These are phyloP conservation scores for Pavo muticus DNA, from an alignment of 2,113 vertebrate species.

Conservation along the genomic window DNA sequence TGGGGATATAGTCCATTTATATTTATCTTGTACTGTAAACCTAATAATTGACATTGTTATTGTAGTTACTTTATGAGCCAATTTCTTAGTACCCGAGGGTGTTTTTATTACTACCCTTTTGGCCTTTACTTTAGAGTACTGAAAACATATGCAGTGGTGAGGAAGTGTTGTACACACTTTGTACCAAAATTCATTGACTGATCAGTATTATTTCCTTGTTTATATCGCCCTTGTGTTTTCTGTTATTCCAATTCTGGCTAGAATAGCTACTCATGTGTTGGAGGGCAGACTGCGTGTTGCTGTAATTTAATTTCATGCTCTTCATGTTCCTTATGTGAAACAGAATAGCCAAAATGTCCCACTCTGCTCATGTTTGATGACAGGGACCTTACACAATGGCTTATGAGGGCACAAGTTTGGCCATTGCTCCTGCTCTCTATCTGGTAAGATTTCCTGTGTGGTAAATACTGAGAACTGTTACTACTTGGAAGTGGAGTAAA, in stretches of 20 bases:
- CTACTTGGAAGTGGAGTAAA: not conserved
- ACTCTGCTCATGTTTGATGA: not conserved
- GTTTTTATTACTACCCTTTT: constrained; percentile 50
- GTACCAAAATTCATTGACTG: not conserved
- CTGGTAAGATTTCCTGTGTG: not conserved
- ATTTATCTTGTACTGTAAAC: constrained; percentile 68
- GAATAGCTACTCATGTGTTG: not conserved
- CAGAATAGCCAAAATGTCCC: not conserved
- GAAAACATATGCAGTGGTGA: not conserved
- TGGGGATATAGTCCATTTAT: constrained; percentile 62
- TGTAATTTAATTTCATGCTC: not conserved
- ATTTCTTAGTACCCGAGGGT: constrained; percentile 47
- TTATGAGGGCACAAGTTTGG: not conserved
- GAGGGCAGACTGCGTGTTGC: not conserved
- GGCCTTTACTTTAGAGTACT: constrained; percentile 34
- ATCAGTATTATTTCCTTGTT: constrained; percentile 5
- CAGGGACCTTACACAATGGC: not conserved
- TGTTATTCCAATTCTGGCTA: not conserved
- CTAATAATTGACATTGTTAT: constrained; percentile 68
- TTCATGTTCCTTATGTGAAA: not conserved
- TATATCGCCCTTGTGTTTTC: not conserved
- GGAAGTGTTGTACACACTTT: not conserved
- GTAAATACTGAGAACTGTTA: not conserved
- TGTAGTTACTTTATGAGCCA: constrained; percentile 64
- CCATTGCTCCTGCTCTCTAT: not conserved